Conservation (phyloP, 1,140 invertebrate genomes). For the Drosophila simulans region DNA sequence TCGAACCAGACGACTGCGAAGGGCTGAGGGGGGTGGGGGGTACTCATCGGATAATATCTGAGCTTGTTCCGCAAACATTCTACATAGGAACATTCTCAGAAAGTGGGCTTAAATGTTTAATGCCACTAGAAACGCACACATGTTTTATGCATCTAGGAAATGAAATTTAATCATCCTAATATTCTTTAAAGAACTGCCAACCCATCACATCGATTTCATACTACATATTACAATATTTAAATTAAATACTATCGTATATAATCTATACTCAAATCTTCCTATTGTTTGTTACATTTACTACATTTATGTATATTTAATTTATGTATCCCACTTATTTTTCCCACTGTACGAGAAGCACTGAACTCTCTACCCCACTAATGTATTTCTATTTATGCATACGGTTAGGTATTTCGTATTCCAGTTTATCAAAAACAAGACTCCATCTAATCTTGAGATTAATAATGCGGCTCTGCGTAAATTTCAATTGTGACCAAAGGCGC, state of each 20-base stretch:
- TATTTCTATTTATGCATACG: conserved; percentile 29
- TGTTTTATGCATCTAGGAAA: no score
- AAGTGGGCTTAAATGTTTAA: background rate
- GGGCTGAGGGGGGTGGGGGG: background rate
- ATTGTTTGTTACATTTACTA: no score
- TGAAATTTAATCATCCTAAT: no score
- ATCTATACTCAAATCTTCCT: no score
- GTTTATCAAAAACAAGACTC: conserved; percentile 67
- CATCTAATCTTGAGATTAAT: conserved; percentile 80
- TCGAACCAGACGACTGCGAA: background rate
- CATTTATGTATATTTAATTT: no score
- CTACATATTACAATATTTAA: no score
- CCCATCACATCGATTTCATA: no score
- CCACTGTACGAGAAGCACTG: background rate
- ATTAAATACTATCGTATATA: no score
- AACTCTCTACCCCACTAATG: conserved; percentile 5
- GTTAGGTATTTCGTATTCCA: conserved; percentile 30
- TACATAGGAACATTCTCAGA: conserved; percentile 3
- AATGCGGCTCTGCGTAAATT: conserved; percentile 75
- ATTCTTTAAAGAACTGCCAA: no score
- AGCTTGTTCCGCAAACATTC: background rate
- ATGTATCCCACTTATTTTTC: background rate
- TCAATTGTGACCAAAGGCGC: conserved; percentile 49
- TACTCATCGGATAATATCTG: background rate
- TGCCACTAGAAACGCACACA: no score